Conservation (phyloP, 2,113 vertebrate species). For the Aptenodytes patagonicus region DNA sequence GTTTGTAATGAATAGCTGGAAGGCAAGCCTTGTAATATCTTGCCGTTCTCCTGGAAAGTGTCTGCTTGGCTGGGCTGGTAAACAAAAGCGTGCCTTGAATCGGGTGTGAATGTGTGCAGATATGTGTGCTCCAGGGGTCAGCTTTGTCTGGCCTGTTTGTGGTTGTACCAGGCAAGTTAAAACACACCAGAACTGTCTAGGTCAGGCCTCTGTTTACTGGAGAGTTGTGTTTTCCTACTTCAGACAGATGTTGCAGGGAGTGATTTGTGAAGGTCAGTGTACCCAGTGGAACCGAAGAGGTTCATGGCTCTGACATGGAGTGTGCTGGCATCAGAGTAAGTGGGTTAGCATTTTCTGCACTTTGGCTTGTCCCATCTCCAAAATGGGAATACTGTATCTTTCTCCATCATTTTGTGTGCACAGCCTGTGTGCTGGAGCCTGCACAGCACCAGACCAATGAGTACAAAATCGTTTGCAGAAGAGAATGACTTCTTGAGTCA, state of each 20-base stretch:
- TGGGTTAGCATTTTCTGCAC: neutral
- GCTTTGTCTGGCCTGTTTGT: neutral
- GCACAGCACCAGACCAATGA: neutral
- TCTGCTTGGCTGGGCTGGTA: neutral
- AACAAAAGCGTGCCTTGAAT: neutral
- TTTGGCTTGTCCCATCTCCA: neutral
- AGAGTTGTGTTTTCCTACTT: neutral
- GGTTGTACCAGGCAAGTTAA: neutral
- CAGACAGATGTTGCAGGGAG: neutral
- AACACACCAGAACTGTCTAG: neutral
- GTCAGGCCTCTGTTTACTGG: neutral
- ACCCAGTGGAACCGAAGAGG: accelerated
- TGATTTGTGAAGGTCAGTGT: accelerated
- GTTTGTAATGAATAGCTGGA: slow-evolving; percentile 29
- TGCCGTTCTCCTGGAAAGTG: slow-evolving; percentile 1
- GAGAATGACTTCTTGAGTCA: neutral
- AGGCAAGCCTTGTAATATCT: neutral
- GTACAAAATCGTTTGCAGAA: neutral
- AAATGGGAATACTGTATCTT: accelerated
- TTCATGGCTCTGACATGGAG: neutral
- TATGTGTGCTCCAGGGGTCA: neutral
- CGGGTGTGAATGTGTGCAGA: neutral
- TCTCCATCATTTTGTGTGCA: accelerated
- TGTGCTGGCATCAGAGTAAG: accelerated
- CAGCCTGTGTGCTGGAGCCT: neutral